Conservation (phyloP, 2,888 invertebrate genomes). For the Oligia latruncula region DNA sequence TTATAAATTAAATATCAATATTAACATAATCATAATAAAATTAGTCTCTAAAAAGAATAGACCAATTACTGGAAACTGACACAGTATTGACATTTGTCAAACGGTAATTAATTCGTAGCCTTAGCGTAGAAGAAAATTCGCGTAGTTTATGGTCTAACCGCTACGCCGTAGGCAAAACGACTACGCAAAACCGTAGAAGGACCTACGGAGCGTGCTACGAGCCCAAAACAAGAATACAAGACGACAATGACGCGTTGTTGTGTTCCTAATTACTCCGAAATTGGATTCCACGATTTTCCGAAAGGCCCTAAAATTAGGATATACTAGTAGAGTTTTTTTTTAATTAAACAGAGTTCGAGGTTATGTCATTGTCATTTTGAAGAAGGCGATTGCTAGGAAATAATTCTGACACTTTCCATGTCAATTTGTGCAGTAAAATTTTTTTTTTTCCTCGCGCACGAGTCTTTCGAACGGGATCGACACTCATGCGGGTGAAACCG, state of each 20-base stretch:
- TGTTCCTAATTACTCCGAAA: too few species aligned
- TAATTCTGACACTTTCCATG: not conserved
- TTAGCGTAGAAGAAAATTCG: not conserved
- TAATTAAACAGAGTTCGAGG: too few species aligned
- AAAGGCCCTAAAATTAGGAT: too few species aligned
- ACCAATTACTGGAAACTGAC: not conserved
- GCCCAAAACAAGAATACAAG: too few species aligned
- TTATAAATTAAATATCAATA: not conserved
- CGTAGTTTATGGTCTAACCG: not conserved
- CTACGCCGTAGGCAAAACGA: constrained; percentile 37
- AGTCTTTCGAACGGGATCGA: too few species aligned
- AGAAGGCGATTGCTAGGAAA: not conserved
- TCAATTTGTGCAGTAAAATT: not conserved
- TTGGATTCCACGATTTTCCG: too few species aligned
- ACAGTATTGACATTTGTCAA: not conserved
- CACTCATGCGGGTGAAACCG: too few species aligned
- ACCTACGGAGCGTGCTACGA: constrained; percentile 24
- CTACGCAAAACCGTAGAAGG: constrained; percentile 32
- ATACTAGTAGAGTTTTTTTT: too few species aligned
- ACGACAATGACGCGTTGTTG: too few species aligned
- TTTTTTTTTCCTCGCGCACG: too few species aligned
- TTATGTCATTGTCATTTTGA: too few species aligned
- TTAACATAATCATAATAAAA: not conserved
- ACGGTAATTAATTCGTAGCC: not conserved
- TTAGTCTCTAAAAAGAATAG: not conserved